Percentiles rank a stretch among this genome's conserved stretches.
These are phyloP conservation scores for Capitella teleta DNA, from an alignment of 1,140 invertebrate species.

Conservation along the genomic window DNA sequence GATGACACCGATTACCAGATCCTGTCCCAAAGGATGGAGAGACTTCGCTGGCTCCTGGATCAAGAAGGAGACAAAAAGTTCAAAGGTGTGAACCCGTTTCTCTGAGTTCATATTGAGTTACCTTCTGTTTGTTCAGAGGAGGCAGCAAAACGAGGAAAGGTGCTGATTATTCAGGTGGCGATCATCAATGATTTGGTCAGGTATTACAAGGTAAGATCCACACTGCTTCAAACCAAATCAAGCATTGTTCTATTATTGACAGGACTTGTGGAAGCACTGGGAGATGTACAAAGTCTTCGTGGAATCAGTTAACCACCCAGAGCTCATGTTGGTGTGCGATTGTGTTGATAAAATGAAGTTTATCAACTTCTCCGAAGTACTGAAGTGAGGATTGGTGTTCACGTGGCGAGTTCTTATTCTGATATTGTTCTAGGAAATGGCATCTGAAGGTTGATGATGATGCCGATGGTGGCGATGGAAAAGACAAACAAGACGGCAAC, in stretches of 20 bases:
- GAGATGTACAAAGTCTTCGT: constrained; percentile 31
- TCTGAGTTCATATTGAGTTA: too few relatives aligned
- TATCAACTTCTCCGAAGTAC: constrained; percentile 31
- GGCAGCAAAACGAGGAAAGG: neutral
- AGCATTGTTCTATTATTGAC: too few relatives aligned
- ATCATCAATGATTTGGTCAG: neutral
- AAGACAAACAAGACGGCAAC: too few relatives aligned
- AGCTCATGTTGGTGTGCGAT: constrained; percentile 30
- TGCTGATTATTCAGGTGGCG: neutral
- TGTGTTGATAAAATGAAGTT: constrained; percentile 32
- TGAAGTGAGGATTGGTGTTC: constrained; percentile 22
- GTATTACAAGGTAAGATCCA: neutral
- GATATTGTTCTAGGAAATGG: constrained; percentile 9
- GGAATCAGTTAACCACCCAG: constrained; percentile 28
- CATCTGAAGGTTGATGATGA: constrained; percentile 7
- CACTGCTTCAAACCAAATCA: too few relatives aligned
- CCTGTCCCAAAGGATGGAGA: neutral
- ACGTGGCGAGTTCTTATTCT: neutral
- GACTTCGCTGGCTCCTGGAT: neutral
- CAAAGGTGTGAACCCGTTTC: too few relatives aligned
- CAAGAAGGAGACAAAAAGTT: neutral
- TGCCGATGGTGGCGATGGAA: too few relatives aligned
- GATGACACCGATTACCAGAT: neutral
- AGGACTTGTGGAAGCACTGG: constrained; percentile 39
- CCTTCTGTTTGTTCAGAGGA: too few relatives aligned